phyloP scores from a whole-genome alignment of 2,888 invertebrate species.

The Oscheius onirici region DNA sequence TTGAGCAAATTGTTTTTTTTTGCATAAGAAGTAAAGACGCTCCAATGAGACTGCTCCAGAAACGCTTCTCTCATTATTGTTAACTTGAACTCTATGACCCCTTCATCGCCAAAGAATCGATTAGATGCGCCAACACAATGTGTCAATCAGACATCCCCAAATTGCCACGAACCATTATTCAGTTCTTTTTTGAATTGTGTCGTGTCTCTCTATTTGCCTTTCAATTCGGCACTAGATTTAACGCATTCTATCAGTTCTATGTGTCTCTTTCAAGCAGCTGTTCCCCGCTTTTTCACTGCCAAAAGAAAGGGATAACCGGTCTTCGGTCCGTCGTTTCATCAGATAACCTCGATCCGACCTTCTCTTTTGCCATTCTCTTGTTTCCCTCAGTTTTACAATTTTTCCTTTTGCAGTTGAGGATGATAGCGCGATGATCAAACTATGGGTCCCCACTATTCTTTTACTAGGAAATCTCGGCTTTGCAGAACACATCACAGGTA shows the following conservation, averaged over 20 bases:
- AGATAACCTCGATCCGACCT: neutral
- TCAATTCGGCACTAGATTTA: neutral
- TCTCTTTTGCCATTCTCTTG: neutral
- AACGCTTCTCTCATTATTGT: no score
- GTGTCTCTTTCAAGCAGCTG: neutral
- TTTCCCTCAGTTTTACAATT: neutral
- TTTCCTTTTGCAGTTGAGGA: constrained; percentile 7
- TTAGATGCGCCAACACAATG: constrained; percentile 18
- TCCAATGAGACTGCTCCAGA: no score
- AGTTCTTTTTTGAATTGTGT: no score
- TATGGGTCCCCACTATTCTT: constrained; percentile 13
- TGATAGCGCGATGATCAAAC: constrained; percentile 30
- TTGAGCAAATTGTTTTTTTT: no score
- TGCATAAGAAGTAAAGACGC: no score
- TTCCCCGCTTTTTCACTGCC: neutral
- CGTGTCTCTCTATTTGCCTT: neutral
- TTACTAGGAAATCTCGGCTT: neutral
- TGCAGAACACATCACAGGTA: constrained; percentile 15
- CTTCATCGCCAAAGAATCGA: neutral
- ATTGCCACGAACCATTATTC: neutral
- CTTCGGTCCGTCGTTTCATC: constrained; percentile 8
- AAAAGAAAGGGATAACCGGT: constrained; percentile 7
- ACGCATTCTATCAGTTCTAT: neutral
- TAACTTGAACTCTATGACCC: no score
- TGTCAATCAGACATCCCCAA: constrained; percentile 12